Evolutionary conservation across 2,113 vertebrate genomes (phyloP).

Genomic region (Argyrosomus japonicus): DNA sequence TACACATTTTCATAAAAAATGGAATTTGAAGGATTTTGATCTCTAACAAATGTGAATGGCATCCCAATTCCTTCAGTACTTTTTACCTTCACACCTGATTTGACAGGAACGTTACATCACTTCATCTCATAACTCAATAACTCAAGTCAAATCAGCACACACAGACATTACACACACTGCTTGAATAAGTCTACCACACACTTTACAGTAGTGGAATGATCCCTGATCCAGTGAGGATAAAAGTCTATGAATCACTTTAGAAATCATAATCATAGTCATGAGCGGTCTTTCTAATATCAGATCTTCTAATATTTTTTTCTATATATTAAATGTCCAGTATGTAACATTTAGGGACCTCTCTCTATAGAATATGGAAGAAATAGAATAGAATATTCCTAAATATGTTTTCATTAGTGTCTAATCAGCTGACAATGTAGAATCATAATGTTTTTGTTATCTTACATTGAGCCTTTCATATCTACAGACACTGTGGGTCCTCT

Average conservation of each 20-base stretch:
- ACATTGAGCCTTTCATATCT: no score
- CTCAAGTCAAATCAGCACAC: background rate
- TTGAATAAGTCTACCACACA: background rate
- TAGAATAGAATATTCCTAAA: no score
- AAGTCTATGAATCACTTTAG: background rate
- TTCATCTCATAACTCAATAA: background rate
- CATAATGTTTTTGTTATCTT: no score
- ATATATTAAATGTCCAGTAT: no score
- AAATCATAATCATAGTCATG: background rate
- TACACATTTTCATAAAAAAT: background rate
- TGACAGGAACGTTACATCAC: background rate
- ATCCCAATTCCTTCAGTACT: background rate
- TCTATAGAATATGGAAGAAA: no score
- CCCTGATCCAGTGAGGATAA: background rate
- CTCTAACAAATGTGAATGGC: background rate
- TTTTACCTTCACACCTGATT: background rate
- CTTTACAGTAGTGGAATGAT: no score
- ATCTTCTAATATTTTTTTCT: no score
- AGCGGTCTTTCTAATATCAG: no score
- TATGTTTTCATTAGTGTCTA: no score
- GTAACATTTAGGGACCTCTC: no score
- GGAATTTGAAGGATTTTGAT: background rate
- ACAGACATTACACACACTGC: background rate
- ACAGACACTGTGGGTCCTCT: no score
- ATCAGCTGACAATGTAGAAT: no score